Percentiles rank a stretch among this genome's conserved stretches.
phyloP scores from a whole-genome alignment of 2,113 vertebrate genomes.

The Mirounga angustirostris region DNA sequence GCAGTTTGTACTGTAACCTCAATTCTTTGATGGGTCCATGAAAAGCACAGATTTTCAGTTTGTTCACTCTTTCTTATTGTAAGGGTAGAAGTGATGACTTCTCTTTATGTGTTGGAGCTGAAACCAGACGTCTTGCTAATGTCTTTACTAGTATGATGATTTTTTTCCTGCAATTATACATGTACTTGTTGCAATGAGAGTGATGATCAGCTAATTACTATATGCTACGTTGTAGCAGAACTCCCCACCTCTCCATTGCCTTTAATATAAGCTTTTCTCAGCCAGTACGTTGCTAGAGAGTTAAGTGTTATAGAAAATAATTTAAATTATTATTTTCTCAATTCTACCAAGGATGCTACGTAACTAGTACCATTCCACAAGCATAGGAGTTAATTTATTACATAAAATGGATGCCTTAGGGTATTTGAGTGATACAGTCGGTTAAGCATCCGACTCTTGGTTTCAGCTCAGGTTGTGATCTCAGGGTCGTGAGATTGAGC shows the following conservation, averaged over 20 bases:
- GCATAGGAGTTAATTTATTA: background rate
- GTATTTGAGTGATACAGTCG: background rate
- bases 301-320: constrained; percentile 22
- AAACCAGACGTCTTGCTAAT: background rate
- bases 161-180: background rate
- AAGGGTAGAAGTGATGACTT: background rate
- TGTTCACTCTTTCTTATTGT: background rate
- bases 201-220: background rate
- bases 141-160: background rate
- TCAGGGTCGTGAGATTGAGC: background rate
- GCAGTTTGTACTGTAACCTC: background rate
- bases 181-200: background rate
- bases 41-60: background rate
- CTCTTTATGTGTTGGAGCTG: background rate
- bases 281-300: background rate
- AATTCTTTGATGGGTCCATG: background rate
- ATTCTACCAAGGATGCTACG: background rate
- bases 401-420: background rate
- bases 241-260: background rate
- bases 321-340: background rate
- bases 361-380: background rate
- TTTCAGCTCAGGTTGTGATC: background rate
- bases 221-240: background rate
- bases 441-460: background rate
- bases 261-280: background rate